Conservation (phyloP, 2,888 invertebrate genomes). For the Melieria picta region DNA sequence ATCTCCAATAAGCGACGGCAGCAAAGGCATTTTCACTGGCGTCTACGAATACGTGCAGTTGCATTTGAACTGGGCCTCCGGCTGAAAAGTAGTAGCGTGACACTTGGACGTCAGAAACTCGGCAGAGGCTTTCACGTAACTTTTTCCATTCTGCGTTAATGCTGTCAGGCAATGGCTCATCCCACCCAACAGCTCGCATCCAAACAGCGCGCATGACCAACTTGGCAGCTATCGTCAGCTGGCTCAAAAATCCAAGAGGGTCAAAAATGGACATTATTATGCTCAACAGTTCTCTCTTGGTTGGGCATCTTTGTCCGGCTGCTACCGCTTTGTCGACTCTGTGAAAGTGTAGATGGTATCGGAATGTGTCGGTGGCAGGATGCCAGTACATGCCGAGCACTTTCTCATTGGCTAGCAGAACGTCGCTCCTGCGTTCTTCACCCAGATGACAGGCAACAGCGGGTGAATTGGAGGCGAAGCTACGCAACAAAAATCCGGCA, state of each 20-base stretch:
- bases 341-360: constrained; percentile 26
- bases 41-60: too few species aligned
- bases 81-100: too few species aligned
- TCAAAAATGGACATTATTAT: constrained; percentile 31
- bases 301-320: constrained; percentile 11
- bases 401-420: constrained; percentile 10
- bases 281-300: constrained; percentile 26
- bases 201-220: constrained; percentile 26
- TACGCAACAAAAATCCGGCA: background rate
- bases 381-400: constrained; percentile 25
- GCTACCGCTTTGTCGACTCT: constrained; percentile 14
- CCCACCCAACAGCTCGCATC: constrained; percentile 19
- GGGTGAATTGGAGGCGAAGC: background rate
- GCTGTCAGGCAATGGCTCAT: constrained; percentile 11
- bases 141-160: background rate
- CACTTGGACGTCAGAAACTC: too few species aligned
- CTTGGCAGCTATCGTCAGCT: constrained; percentile 15
- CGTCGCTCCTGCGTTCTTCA: background rate
- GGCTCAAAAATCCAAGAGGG: constrained; percentile 19
- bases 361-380: constrained; percentile 12
- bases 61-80: too few species aligned
- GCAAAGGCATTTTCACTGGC: too few species aligned
- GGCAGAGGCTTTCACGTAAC: background rate
- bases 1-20: too few species aligned
- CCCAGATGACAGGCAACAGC: background rate